Evolutionary conservation across 1,140 invertebrate genomes (phyloP), one percentile per base, ranked within the genome.

Genomic region (Bombus sylvicola): DNA sequence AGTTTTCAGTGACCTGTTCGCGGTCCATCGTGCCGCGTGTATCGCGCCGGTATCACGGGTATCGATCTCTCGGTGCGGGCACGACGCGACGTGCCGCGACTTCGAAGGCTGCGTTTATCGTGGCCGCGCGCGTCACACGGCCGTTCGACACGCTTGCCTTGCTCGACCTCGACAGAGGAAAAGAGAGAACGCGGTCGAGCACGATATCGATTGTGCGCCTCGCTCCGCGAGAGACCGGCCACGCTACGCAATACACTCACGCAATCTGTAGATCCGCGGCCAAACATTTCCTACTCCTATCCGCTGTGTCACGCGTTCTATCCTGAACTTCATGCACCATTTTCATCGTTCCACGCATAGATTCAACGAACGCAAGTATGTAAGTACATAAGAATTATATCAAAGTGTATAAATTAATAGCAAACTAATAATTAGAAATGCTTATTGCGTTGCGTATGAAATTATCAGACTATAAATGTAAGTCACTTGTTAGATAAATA

Each of bases 181-280:
- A 25, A 53, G 73, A 31, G 43, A 57, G 31, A 34, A 62, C 66
- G 25, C 76, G 76, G 68, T 62, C 57, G 68, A 57, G 18, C 77
- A 64, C 68, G 83, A 73, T 85, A 85, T 85, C 83, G 83, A 85
- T 85, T 85, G 53, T 39, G 57, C 39, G 76, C 66, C 62, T 62
- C 83, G 37, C 31, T 31, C 15, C 59, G 72, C 59, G 57, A 8
- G 31, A 66, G 31, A 66, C 15, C 57, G 69, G 57, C 75, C 28
- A 57, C 28, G n/a, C 12, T 43, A 84, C 47, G 83, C 76, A 72
- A 84, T 84, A 84, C 72, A 84, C 83, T 84, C 83, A 85, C 77
- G 83, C 83, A 80, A 80, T 80, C 83, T 64, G 77, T 57, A 53
- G 68, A 85, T 80, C 83, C 68, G 57, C 68, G 68, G 57, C 34